Base-by-base conservation (phyloP, 2,113 vertebrate genomes). In the Pelmatolapia mariae region DNA sequence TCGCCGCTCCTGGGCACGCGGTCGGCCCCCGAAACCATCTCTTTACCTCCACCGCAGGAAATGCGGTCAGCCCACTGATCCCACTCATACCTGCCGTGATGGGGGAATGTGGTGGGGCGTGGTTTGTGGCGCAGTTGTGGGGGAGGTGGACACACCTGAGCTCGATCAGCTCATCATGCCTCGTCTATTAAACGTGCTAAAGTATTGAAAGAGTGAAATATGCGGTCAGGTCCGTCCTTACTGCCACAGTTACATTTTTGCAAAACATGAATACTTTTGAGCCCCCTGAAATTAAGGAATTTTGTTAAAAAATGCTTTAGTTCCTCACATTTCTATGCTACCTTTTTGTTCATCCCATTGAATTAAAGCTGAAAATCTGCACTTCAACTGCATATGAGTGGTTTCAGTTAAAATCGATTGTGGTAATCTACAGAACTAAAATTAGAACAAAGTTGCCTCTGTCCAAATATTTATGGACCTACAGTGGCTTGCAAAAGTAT, bases 11-110 rank as follows among this genome's bases (percentile, higher is more conserved):
- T 36, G 6, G 18, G 11, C 6, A 36, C 6, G 2, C 1, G 4
- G 18, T 2, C 2, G 6, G 10, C 10, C 19, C 31, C 31, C 2
- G 10, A 19, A 33, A 2, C 59, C 0, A n/a, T 36, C 59, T 63
- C 2, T 3, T 63, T 2, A 63, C 31, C 31, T 19, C 18, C 8
- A n/a, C 31, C 1, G 2, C 18, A 12, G 61, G 10, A 66, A n/a
- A 36, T 31, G 10, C 1, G 4, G 31, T 36, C 59, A 63, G 59
- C 10, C 59, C 18, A 19, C 4, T 36, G 16, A n/a, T 36, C 59
- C 59, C 29, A 63, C 31, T 63, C 59, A 7, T 63, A 11, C 59
- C 59, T 63, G 29, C 31, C 0, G 0, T 9, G 0, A 61, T 33
- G 29, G 29, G 29, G 57, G 16, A 33, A 61, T 61, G 57, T 61